phyloP scores from a whole-genome alignment of 2,888 invertebrate genomes.

The Drosophila anomelani region DNA sequence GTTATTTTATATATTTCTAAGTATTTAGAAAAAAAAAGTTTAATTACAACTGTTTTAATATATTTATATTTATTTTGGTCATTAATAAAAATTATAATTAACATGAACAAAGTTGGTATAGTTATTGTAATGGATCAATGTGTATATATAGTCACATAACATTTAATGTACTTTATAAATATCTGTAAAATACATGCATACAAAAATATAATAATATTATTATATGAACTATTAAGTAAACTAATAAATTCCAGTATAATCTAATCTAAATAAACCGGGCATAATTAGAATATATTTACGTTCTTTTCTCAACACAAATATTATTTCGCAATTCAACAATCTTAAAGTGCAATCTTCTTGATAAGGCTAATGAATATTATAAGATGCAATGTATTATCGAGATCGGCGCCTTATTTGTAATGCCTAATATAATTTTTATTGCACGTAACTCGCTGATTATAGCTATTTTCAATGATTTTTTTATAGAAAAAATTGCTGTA shows the following conservation, averaged over 20 bases:
- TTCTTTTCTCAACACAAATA: not conserved
- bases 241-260: not conserved
- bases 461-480: not conserved
- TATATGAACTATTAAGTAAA: not conserved
- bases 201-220: not conserved
- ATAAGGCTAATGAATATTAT: not conserved
- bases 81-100: no score
- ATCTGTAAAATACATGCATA: no score
- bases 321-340: not conserved
- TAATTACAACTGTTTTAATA: no score
- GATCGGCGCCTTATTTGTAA: not conserved
- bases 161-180: no score
- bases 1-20: no score
- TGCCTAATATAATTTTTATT: constrained; percentile 3
- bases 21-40: no score
- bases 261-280: not conserved
- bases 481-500: not conserved
- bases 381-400: constrained; percentile 6
- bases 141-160: no score
- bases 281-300: not conserved
- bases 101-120: no score
- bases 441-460: not conserved
- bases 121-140: no score
- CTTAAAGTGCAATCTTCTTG: not conserved
- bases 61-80: no score